Evolutionary conservation across 2,888 invertebrate species (phyloP).

Genomic region (Dasypolia templi): DNA sequence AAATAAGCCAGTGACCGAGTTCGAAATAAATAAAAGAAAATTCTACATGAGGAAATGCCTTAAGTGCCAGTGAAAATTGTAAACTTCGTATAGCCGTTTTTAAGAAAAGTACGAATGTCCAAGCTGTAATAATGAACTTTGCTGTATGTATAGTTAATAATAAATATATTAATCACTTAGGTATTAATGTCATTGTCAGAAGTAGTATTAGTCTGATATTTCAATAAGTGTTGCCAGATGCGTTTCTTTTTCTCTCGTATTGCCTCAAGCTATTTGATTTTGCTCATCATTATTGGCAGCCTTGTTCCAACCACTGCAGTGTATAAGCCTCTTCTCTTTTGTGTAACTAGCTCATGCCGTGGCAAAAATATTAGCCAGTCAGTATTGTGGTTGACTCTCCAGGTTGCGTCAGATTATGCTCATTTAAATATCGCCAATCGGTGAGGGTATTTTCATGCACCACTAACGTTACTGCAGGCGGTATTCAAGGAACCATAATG

Average conservation of each 20-base stretch:
- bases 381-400: background rate
- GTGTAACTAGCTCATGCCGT: background rate
- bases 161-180: conserved; percentile 24
- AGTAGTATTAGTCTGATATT: background rate
- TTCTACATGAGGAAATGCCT: background rate
- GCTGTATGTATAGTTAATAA: conserved; percentile 20
- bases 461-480: background rate
- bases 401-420: background rate
- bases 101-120: background rate
- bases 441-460: background rate
- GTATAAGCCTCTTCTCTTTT: background rate
- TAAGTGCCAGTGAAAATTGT: conserved; percentile 1
- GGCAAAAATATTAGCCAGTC: background rate
- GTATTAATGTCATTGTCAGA: conserved; percentile 25
- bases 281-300: background rate
- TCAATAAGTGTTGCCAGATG: background rate
- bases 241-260: background rate
- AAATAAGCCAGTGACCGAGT: background rate
- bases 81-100: background rate
- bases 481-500: background rate
- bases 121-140: conserved; percentile 1
- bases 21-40: conserved; percentile 2
- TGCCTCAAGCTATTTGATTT: background rate
- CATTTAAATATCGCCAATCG: background rate
- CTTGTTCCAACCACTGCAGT: background rate